phyloP scores from a whole-genome alignment of 2,113 vertebrate genomes.

The Notothenia rossii region DNA sequence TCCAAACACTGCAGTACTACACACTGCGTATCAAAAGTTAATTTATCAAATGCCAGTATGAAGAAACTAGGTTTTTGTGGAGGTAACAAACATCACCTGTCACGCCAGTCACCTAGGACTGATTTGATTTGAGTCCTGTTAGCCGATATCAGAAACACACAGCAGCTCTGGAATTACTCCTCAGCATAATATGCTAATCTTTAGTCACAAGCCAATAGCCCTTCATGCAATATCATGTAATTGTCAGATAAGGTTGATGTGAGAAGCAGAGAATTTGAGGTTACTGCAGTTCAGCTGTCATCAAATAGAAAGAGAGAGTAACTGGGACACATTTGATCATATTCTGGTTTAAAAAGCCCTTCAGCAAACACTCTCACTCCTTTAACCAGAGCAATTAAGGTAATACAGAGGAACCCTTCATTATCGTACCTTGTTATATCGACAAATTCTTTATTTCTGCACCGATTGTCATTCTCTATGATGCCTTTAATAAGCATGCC shows the following conservation, averaged over 20 bases:
- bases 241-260: slow-evolving; percentile 18
- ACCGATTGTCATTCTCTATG: slow-evolving; percentile 43
- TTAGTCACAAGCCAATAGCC: background rate
- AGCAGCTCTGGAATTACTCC: slow-evolving; percentile 33
- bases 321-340: background rate
- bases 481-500: slow-evolving; percentile 38
- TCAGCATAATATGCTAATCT: slow-evolving; percentile 8
- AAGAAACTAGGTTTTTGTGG: background rate
- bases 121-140: background rate
- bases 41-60: background rate
- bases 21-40: slow-evolving; percentile 6
- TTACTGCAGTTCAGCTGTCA: slow-evolving; percentile 19
- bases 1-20: background rate
- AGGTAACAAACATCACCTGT: background rate
- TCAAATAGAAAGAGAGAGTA: background rate
- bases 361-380: slow-evolving; percentile 24
- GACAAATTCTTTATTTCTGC: slow-evolving; percentile 19
- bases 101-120: background rate
- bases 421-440: slow-evolving; percentile 31
- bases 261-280: slow-evolving; percentile 14
- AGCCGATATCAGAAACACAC: slow-evolving; percentile 21
- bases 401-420: slow-evolving; percentile 19
- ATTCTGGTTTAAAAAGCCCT: slow-evolving; percentile 23
- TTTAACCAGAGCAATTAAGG: slow-evolving; percentile 32
- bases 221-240: background rate